Evolutionary conservation across 2,888 invertebrate species (phyloP).

Genomic region (Mimachlamys varia): DNA sequence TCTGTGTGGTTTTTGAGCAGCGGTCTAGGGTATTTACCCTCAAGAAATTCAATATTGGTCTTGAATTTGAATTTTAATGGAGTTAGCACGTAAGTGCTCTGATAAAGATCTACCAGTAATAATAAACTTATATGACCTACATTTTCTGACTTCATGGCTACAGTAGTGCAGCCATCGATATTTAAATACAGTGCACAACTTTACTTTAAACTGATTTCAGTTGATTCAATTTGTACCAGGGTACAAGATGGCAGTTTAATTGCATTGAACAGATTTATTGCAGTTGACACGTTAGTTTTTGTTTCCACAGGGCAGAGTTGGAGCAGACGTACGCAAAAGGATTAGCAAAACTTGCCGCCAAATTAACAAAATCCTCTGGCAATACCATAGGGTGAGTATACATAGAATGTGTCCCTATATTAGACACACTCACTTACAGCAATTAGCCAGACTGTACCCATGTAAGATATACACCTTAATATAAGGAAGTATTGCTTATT

Average conservation of each 20-base stretch:
- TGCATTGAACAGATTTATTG: not conserved
- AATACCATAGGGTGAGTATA: conserved; percentile 82
- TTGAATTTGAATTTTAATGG: not conserved
- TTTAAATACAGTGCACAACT: not conserved
- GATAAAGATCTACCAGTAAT: too few species aligned
- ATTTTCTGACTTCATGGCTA: not conserved
- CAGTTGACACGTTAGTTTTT: not conserved
- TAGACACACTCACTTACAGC: too few species aligned
- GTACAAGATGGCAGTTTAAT: not conserved
- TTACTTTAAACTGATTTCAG: not conserved
- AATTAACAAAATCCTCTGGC: conserved; percentile 89
- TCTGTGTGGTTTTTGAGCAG: not conserved
- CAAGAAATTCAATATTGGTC: not conserved
- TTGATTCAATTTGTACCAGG: not conserved
- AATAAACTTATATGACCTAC: not conserved
- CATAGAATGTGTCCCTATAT: too few species aligned
- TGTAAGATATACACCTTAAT: too few species aligned
- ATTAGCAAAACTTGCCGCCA: conserved; percentile 92
- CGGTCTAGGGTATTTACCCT: not conserved
- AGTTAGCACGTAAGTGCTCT: not conserved
- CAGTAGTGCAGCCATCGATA: too few species aligned
- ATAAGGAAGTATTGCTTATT: too few species aligned
- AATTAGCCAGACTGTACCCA: too few species aligned
- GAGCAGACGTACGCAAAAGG: conserved; percentile 96
- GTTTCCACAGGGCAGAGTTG: conserved; percentile 90